Conservation (phyloP, 2,797 vertebrate genomes). For the Neosilurus hyrtlii region DNA sequence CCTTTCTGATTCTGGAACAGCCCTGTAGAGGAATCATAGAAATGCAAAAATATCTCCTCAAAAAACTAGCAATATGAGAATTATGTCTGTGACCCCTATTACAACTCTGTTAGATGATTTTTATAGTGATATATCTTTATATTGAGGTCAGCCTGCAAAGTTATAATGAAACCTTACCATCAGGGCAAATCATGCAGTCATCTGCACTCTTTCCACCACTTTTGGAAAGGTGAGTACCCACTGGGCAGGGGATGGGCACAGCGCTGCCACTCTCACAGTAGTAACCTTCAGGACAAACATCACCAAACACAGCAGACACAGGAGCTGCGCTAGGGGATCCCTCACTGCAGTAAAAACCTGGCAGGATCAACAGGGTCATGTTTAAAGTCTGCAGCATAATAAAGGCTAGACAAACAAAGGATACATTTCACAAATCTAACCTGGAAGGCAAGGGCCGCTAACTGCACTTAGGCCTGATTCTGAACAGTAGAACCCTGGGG, state of each 20-base stretch:
- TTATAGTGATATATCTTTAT: not conserved
- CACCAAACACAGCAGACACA: slow-evolving; percentile 65
- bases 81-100: slow-evolving; percentile 7
- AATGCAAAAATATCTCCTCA: not conserved
- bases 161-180: slow-evolving; percentile 63
- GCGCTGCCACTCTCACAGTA: slow-evolving; percentile 77
- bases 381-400: slow-evolving; percentile 4
- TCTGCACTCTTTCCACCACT: slow-evolving; percentile 68
- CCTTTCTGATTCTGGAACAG: slow-evolving; percentile 75
- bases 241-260: slow-evolving; percentile 73
- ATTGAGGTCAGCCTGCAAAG: not conserved
- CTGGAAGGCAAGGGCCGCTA: slow-evolving; percentile 73
- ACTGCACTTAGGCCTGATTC: slow-evolving; percentile 67
- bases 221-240: slow-evolving; percentile 71
- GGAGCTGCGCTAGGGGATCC: slow-evolving; percentile 70
- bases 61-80: slow-evolving; percentile 5
- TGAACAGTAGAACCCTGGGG: slow-evolving; percentile 74
- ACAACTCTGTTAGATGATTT: not conserved
- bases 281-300: slow-evolving; percentile 77
- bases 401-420: not conserved
- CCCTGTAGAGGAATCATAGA: slow-evolving; percentile 60
- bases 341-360: slow-evolving; percentile 77
- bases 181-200: slow-evolving; percentile 77
- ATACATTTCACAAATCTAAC: slow-evolving; percentile 54
- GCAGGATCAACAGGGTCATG: slow-evolving; percentile 18